These are phyloP conservation scores for Argynnis bischoffii DNA, from an alignment of 2,888 invertebrate species.

Conservation along the genomic window DNA sequence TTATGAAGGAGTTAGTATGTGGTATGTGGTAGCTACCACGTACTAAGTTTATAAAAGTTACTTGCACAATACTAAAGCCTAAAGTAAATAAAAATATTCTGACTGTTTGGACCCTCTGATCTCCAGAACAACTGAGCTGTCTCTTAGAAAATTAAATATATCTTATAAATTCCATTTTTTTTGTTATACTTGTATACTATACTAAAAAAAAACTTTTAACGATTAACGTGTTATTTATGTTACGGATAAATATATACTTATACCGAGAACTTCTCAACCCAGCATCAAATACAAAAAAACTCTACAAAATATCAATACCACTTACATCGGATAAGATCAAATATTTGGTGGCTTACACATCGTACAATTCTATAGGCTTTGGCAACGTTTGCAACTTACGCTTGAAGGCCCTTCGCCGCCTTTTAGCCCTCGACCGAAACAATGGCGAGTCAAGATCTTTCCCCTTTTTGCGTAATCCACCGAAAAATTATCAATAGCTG, in stretches of 20 bases:
- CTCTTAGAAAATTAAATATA: too few relatives aligned
- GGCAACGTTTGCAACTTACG: constrained; percentile 39
- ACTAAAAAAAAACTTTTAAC: too few relatives aligned
- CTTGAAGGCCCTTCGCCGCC: constrained; percentile 43
- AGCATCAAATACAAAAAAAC: not conserved
- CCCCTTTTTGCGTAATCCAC: constrained; percentile 28
- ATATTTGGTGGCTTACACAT: constrained; percentile 23
- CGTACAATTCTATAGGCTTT: constrained; percentile 28
- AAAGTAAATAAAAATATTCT: too few relatives aligned
- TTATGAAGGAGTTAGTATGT: not conserved
- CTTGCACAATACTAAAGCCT: too few relatives aligned
- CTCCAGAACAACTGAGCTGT: too few relatives aligned
- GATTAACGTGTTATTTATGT: too few relatives aligned
- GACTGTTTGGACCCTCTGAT: too few relatives aligned
- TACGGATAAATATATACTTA: not conserved
- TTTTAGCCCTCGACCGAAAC: constrained; percentile 44
- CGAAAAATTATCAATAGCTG: constrained; percentile 29
- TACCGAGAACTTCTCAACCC: not conserved
- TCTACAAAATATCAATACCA: constrained; percentile 15
- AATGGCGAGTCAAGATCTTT: constrained; percentile 33
- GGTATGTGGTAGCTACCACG: not conserved
- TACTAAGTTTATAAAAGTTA: too few relatives aligned
- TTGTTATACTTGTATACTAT: too few relatives aligned
- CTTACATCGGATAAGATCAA: constrained; percentile 22
- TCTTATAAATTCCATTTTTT: too few relatives aligned